Conservation (phyloP, 2,797 vertebrate species). For the Parambassis ranga region DNA sequence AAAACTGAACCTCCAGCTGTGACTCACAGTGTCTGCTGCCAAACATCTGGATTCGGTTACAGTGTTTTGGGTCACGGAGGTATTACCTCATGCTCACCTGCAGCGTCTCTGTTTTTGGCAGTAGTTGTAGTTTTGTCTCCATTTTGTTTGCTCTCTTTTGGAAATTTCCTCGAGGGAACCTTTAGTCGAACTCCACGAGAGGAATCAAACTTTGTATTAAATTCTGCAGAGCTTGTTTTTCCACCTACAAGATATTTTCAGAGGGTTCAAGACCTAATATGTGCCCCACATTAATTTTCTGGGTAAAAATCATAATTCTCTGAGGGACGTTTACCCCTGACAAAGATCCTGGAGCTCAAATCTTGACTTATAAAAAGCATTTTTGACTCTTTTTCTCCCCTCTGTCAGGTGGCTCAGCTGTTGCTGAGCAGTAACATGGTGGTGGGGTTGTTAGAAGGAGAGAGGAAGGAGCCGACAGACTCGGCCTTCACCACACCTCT, state of each 20-base stretch:
- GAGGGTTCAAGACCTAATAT: too few relatives aligned
- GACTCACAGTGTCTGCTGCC: not conserved
- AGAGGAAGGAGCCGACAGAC: slow-evolving; percentile 89
- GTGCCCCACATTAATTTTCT: too few relatives aligned
- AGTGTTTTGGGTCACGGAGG: not conserved
- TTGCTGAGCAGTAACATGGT: slow-evolving; percentile 95
- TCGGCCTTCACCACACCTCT: slow-evolving; percentile 91
- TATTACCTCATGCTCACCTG: slow-evolving; percentile 30
- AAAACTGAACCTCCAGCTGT: slow-evolving; percentile 1
- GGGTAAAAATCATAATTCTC: not conserved
- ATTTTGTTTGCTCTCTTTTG: not conserved
- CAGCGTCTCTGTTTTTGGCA: not conserved
- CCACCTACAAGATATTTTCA: not conserved
- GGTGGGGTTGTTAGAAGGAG: slow-evolving; percentile 89
- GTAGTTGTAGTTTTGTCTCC: not conserved
- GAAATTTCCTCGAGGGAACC: too few relatives aligned
- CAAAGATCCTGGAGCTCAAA: too few relatives aligned
- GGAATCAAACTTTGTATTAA: too few relatives aligned
- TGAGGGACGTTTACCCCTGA: not conserved
- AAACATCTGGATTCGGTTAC: slow-evolving; percentile 31
- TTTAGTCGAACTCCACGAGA: too few relatives aligned
- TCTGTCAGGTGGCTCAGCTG: slow-evolving; percentile 93
- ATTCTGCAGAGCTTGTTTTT: too few relatives aligned
- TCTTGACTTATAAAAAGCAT: too few relatives aligned
- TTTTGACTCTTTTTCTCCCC: too few relatives aligned